phyloP scores from a whole-genome alignment of 2,113 vertebrate species.

The Sminthopsis crassicaudata region DNA sequence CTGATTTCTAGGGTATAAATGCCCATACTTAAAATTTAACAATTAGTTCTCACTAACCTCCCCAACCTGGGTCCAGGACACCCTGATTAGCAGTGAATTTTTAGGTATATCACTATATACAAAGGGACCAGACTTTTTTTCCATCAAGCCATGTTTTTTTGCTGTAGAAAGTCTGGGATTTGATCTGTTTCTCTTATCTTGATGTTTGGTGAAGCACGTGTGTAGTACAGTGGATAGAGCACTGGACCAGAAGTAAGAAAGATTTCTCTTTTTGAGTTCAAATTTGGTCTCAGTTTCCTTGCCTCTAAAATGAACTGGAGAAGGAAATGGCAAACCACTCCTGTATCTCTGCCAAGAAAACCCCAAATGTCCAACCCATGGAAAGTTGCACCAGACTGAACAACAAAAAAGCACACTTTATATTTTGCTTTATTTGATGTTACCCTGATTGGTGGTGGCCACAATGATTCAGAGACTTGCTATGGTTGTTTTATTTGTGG shows the following conservation, averaged over 20 bases:
- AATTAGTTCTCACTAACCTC: neutral
- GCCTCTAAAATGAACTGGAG: neutral
- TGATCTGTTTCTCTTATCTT: constrained; percentile 45
- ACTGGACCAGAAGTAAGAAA: neutral
- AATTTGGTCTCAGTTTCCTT: neutral
- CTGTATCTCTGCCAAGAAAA: neutral
- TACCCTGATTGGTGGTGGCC: constrained; percentile 36
- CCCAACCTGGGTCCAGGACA: neutral
- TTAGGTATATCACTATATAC: neutral
- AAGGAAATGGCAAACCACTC: neutral
- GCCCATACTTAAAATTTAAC: neutral
- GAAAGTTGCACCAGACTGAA: neutral
- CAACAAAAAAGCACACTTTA: neutral
- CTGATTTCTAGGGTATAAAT: neutral
- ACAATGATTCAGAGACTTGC: neutral
- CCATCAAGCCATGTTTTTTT: constrained; percentile 26
- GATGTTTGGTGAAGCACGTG: constrained; percentile 15
- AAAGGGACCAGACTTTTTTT: constrained; percentile 33
- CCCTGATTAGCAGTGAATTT: neutral
- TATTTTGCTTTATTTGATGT: constrained; percentile 47
- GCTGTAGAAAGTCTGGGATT: constrained; percentile 1
- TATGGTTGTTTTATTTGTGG: constrained; percentile 29
- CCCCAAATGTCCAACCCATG: neutral
- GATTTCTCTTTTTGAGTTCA: neutral
- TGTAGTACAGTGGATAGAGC: neutral